Evolutionary conservation across 1,140 invertebrate genomes (phyloP).

Genomic region (Stenopsyche tienmushanensis): DNA sequence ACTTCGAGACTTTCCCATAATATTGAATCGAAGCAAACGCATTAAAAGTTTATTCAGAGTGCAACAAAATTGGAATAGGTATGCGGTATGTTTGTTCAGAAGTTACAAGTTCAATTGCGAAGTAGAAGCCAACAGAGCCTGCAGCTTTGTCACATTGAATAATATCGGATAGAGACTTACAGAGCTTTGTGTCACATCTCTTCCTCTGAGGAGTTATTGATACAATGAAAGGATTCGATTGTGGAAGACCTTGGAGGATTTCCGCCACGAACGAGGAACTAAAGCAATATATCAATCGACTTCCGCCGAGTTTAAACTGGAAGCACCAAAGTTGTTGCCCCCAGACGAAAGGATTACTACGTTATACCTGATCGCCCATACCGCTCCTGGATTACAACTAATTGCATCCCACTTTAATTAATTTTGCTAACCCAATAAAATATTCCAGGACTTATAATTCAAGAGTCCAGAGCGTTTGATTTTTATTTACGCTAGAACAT

Average conservation of each 20-base stretch:
- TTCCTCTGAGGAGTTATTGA: background rate
- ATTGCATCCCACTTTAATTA: background rate
- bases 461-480: too few species aligned
- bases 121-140: background rate
- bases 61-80: background rate
- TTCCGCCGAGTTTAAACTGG: background rate
- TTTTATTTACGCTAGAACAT: too few species aligned
- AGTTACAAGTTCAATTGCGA: background rate
- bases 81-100: background rate
- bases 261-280: background rate
- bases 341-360: background rate
- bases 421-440: too few species aligned
- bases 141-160: conserved; percentile 1
- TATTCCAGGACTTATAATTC: too few species aligned
- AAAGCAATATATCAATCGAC: conserved; percentile 5
- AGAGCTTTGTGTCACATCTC: background rate
- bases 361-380: background rate
- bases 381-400: background rate
- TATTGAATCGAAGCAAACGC: too few species aligned
- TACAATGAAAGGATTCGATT: conserved; percentile 7
- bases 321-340: background rate
- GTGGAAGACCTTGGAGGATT: background rate
- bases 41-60: too few species aligned
- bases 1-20: too few species aligned
- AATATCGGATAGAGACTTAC: background rate